Evolutionary conservation across 2,797 vertebrate species (phyloP).

Genomic region (Pygocentrus nattereri): DNA sequence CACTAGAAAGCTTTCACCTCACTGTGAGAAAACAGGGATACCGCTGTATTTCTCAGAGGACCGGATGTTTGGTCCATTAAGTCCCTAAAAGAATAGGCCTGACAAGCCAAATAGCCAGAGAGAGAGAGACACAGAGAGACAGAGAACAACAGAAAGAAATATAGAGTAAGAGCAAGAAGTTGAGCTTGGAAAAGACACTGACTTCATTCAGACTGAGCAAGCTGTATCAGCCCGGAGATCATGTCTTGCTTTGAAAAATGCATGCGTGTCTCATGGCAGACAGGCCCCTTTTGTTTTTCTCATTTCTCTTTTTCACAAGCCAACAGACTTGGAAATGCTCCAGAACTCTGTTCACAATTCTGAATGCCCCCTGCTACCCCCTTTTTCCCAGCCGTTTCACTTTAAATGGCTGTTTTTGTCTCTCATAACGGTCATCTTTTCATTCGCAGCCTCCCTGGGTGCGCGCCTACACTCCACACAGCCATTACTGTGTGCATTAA

Average conservation of each 20-base stretch:
- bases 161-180: not conserved
- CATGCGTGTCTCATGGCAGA: not conserved
- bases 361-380: not conserved
- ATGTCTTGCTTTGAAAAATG: not conserved
- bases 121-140: not conserved
- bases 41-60: constrained; percentile 5
- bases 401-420: constrained; percentile 6
- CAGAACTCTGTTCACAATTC: constrained; percentile 28
- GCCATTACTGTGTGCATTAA: constrained; percentile 33
- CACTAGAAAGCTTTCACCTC: not conserved
- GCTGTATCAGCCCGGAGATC: not conserved
- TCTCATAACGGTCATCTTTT: constrained; percentile 18
- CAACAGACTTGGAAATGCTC: not conserved
- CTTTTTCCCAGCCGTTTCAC: not conserved
- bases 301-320: constrained; percentile 1
- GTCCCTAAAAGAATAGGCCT: not conserved
- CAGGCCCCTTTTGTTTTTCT: constrained; percentile 4
- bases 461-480: constrained; percentile 1
- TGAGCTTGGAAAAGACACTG: not conserved
- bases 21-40: not conserved
- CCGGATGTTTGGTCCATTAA: not conserved
- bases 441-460: constrained; percentile 2
- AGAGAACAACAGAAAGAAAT: not conserved
- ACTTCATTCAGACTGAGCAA: not conserved
- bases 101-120: not conserved